Evolutionary conservation across 2,888 invertebrate genomes (phyloP), one percentile per base, ranked within the genome.

Genomic region (Nymphalis urticae): DNA sequence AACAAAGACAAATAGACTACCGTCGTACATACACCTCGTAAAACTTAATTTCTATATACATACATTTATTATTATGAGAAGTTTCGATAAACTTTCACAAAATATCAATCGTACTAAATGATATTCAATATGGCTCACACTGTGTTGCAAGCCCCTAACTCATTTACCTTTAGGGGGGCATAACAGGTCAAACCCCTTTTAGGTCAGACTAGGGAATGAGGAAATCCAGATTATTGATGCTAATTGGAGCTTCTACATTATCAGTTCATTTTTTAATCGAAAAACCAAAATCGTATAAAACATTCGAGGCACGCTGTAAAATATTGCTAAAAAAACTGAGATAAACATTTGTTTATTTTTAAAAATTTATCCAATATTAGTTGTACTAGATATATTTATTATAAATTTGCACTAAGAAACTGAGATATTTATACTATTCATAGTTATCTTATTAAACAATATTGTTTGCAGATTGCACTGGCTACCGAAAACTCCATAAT

Each of bases 401-500:
- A 10, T 42, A 0, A n/a, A 50, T 5, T 19, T 17, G 7, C 1
- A 17, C n/a, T 50, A 8, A 8, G 17, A 3, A 13, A 42, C 13
- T 42, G 10, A 13, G 10, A 42, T 13, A 42, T 42, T 42, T 13
- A 4, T 0, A 13, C 9, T 1, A 47, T 42, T 0, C n/a, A 27
- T 21, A 48, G n/a, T 64, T n/a, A 48, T 56, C n/a, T 19, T 10
- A 51, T 17, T 36, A 51, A 19, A 62, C 16, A 42, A 48, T 66
- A 63, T 69, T 73, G 77, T 73, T 93, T 93, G 62, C 94, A 96
- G 96, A 93, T 94, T 85, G 93, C 94, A 66, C 87, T 94, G 80
- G 95, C 95, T 76, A 94, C 94, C 74, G 95, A 95, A 79, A 94
- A 94, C 88, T 95, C 95, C 80, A 94, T 96, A 84, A 94, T 94